Evolutionary conservation across 2,797 vertebrate species (phyloP), one percentile per base, ranked within the genome.

Genomic region (Myoxocephalus aenaeus): DNA sequence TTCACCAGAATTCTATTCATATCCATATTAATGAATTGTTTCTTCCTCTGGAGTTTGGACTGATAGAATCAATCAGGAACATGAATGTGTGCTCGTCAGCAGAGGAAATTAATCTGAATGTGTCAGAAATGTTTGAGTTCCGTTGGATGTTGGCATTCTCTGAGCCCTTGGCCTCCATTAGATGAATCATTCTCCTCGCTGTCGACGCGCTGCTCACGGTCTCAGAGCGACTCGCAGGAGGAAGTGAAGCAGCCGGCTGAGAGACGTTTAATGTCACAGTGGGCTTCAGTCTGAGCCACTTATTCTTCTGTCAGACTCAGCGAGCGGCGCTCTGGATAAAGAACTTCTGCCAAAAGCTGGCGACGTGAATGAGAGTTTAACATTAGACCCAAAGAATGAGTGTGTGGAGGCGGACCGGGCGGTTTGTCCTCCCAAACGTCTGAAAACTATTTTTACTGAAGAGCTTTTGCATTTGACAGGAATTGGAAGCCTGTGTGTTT

Each of bases 231-330:
- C 79, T 62, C 22, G 29, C 69, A 59, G 61, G 56, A 63, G 42
- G 80, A 77, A 76, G 69, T 59, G 76, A 79, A 66, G 61, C 65
- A n/a, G 53, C 68, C 46, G 6, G 34, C 48, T 62, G 73, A 73
- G 67, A 65, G 73, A 25, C 69, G 20, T 67, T 58, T 66, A 69
- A 58, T 73, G 61, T 66, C 51, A 29, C 65, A 25, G n/a, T 36
- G 74, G 71, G 66, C 44, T 48, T 44, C 77, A 20, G 36, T 62
- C 53, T 17, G 38, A 65, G 65, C 25, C 65, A 29, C 42, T 70
- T 65, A 38, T n/a, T 65, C 40, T n/a, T 56, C 67, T 4, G 59
- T 61, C 75, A n/a, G 57, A 58, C 29, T 72, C 50, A 0, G 10
- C 3, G 46, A 67, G 58, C 42, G 4, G 15, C 34, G 7, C 38